Evolutionary conservation across 2,888 invertebrate genomes (phyloP).

Genomic region (Dorcus parallelipipedus): DNA sequence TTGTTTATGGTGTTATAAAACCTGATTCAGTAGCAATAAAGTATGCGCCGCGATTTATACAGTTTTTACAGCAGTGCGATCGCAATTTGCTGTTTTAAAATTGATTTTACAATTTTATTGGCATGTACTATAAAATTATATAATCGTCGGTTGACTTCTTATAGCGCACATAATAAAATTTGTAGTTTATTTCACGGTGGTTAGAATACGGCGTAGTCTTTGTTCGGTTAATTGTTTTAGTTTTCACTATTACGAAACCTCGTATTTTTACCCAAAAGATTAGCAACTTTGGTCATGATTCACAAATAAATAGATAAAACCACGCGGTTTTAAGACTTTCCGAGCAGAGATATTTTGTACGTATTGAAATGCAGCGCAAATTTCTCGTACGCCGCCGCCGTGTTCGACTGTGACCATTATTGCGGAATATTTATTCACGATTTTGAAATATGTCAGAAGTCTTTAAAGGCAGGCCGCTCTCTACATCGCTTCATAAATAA

Average conservation of each 20-base stretch:
- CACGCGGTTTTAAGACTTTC: too few relatives aligned
- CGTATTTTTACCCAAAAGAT: too few relatives aligned
- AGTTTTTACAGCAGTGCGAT: slow-evolving; percentile 4
- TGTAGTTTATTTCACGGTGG: too few relatives aligned
- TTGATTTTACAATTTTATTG: not conserved
- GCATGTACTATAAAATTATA: slow-evolving; percentile 2
- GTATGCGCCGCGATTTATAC: slow-evolving; percentile 3
- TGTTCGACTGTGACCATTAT: not conserved
- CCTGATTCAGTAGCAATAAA: slow-evolving; percentile 13
- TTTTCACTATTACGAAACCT: too few relatives aligned
- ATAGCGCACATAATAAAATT: not conserved
- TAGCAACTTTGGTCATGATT: too few relatives aligned
- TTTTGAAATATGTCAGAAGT: slow-evolving; percentile 34
- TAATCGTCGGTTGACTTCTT: not conserved
- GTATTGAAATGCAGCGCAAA: too few relatives aligned
- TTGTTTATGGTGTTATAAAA: slow-evolving; percentile 11
- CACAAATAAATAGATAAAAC: too few relatives aligned
- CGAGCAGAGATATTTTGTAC: too few relatives aligned
- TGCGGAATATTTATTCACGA: slow-evolving; percentile 28
- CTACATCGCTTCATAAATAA: slow-evolving; percentile 33
- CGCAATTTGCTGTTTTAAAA: slow-evolving; percentile 1
- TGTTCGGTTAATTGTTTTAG: too few relatives aligned
- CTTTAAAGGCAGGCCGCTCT: slow-evolving; percentile 26
- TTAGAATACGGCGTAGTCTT: too few relatives aligned
- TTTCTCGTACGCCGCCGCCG: too few relatives aligned